Evolutionary conservation across 2,888 invertebrate genomes (phyloP).

Genomic region (Folsomia candida): DNA sequence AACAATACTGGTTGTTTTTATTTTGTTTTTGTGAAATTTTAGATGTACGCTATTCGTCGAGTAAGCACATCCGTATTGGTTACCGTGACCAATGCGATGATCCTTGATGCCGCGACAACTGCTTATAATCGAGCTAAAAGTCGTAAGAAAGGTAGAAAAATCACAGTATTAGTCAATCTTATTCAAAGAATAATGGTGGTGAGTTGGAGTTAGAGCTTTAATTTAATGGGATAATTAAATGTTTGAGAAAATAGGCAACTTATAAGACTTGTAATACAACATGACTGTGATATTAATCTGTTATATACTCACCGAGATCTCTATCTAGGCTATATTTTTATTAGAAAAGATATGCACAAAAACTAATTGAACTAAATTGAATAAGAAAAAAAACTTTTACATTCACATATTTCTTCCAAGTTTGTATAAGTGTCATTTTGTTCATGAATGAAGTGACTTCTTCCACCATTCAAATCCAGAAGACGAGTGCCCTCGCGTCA

Average conservation of each 20-base stretch:
- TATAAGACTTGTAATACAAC: too few relatives aligned
- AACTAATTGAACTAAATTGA: not conserved
- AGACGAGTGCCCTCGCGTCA: conserved; percentile 45
- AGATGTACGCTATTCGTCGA: conserved; percentile 85
- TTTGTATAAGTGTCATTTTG: conserved; percentile 26
- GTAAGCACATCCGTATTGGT: conserved; percentile 89
- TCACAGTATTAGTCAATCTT: too few relatives aligned
- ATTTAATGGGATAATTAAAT: too few relatives aligned
- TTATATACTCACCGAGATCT: too few relatives aligned
- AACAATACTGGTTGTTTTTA: not conserved
- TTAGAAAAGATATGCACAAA: too few relatives aligned
- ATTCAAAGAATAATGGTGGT: too few relatives aligned
- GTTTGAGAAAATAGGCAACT: too few relatives aligned
- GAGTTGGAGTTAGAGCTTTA: too few relatives aligned
- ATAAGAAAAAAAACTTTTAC: not conserved
- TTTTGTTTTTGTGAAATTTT: conserved; percentile 48
- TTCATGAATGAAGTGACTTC: conserved; percentile 43
- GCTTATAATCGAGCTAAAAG: conserved; percentile 73
- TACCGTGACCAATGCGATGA: conserved; percentile 89
- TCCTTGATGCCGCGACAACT: conserved; percentile 78
- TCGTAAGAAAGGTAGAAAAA: conserved; percentile 64
- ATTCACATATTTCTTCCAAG: not conserved
- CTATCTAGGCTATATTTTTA: too few relatives aligned
- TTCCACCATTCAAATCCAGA: conserved; percentile 35
- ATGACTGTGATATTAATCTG: too few relatives aligned